A percentile compares a stretch with the other conserved stretches of the same genome.
Evolutionary conservation across 2,888 invertebrate species (phyloP).

Genomic region (Sphaeridia pumilis): DNA sequence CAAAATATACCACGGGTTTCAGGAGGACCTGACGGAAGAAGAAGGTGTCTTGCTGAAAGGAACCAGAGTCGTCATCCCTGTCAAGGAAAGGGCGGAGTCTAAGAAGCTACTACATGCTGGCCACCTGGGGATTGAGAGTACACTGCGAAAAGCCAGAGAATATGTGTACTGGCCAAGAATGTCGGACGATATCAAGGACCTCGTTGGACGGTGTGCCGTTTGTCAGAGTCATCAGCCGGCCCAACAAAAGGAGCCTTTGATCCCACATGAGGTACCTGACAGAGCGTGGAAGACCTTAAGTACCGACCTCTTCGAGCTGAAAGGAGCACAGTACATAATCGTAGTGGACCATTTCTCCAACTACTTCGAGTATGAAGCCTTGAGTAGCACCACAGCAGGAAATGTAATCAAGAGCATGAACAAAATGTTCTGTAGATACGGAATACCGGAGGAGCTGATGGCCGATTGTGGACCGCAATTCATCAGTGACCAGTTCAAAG

Average conservation of each 20-base stretch:
- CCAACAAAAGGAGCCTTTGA: slow-evolving; percentile 16
- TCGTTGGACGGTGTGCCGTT: neutral
- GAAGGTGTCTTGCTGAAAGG: slow-evolving; percentile 20
- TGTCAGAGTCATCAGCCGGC: slow-evolving; percentile 5
- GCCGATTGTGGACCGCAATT: neutral
- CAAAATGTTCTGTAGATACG: neutral
- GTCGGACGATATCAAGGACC: slow-evolving; percentile 2
- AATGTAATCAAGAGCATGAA: neutral
- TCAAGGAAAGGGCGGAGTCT: slow-evolving; percentile 1
- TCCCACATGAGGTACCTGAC: slow-evolving; percentile 18
- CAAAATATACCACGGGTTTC: slow-evolving; percentile 6
- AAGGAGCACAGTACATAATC: slow-evolving; percentile 15
- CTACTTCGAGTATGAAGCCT: slow-evolving; percentile 26
- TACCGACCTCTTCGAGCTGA: slow-evolving; percentile 22
- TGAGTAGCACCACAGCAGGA: slow-evolving; percentile 17
- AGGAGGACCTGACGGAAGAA: slow-evolving; percentile 15
- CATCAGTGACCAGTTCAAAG: neutral
- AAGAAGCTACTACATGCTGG: slow-evolving; percentile 13
- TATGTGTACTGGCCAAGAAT: slow-evolving; percentile 22
- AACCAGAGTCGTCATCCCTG: slow-evolving; percentile 14
- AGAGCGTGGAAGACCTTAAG: slow-evolving; percentile 25
- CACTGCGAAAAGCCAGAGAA: slow-evolving; percentile 17
- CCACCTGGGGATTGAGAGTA: slow-evolving; percentile 18
- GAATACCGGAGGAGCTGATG: neutral
- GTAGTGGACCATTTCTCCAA: slow-evolving; percentile 32